Evolutionary conservation across 1,140 invertebrate species (phyloP).

Genomic region (Medauroidea extradentata): DNA sequence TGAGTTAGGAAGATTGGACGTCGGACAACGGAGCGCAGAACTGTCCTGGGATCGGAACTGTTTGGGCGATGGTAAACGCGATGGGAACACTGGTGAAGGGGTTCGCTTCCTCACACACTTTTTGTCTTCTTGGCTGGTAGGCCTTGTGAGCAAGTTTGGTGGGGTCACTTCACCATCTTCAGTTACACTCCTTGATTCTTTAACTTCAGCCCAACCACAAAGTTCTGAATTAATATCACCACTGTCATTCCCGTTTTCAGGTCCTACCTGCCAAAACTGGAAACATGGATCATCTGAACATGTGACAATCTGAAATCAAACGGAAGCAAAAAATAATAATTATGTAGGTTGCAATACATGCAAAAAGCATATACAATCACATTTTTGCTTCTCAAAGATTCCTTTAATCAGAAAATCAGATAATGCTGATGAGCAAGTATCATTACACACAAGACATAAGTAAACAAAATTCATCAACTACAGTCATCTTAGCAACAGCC

Average conservation of each 20-base stretch:
- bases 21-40: constrained; percentile 53
- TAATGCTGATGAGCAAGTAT: no score
- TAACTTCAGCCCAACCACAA: constrained; percentile 50
- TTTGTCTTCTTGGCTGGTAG: constrained; percentile 23
- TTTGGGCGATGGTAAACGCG: neutral
- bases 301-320: constrained; percentile 58
- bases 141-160: constrained; percentile 8
- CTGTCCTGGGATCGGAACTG: neutral
- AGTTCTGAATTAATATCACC: constrained; percentile 39
- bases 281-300: constrained; percentile 75
- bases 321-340: neutral
- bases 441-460: no score
- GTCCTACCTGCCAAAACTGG: constrained; percentile 67
- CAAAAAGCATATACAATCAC: no score
- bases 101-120: neutral
- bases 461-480: no score
- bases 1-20: constrained; percentile 70
- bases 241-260: constrained; percentile 49
- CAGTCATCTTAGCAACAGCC: no score
- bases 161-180: constrained; percentile 10
- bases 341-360: no score
- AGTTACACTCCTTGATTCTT: constrained; percentile 26
- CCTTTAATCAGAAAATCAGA: no score
- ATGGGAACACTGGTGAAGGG: constrained; percentile 18
- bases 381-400: no score